A percentile compares a stretch with the other conserved stretches of the same genome.
Conservation (phyloP, 2,113 vertebrate genomes). For the Odocoileus virginianus region DNA sequence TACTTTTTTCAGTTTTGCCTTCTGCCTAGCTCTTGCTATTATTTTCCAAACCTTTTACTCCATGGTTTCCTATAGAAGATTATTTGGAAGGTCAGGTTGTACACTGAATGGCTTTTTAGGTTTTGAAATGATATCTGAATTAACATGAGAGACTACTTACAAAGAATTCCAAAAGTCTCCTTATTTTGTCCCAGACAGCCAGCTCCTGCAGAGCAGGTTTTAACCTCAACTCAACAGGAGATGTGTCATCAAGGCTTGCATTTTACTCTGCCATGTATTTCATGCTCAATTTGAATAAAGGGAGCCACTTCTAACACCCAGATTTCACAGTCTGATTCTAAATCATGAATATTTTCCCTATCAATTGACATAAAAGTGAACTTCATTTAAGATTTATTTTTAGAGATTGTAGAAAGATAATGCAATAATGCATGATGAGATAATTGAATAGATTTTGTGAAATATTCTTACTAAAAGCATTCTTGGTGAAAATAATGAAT, state of each 20-base stretch:
- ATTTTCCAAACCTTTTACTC: background rate
- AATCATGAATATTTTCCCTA: constrained; percentile 44
- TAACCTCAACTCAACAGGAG: constrained; percentile 42
- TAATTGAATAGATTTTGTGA: background rate
- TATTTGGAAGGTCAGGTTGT: background rate
- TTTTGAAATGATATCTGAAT: constrained; percentile 62
- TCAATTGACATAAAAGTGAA: constrained; percentile 24
- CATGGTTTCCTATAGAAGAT: background rate
- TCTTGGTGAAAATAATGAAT: background rate
- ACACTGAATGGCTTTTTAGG: background rate
- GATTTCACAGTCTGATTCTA: constrained; percentile 50
- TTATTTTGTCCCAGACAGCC: constrained; percentile 48
- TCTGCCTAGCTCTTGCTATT: background rate
- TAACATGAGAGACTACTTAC: constrained; percentile 13
- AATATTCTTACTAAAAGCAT: background rate
- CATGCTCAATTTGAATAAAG: constrained; percentile 63
- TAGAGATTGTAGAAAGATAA: background rate
- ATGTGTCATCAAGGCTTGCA: constrained; percentile 57
- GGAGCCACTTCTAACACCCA: constrained; percentile 43
- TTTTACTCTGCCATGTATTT: constrained; percentile 63
- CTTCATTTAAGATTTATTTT: background rate
- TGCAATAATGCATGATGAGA: background rate
- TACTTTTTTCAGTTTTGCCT: background rate
- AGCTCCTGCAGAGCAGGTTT: constrained; percentile 49
- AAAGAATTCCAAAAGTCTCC: background rate